Evolutionary conservation across 2,113 vertebrate species (phyloP), one percentile per base, ranked within the genome.

Genomic region (Zootoca vivipara): DNA sequence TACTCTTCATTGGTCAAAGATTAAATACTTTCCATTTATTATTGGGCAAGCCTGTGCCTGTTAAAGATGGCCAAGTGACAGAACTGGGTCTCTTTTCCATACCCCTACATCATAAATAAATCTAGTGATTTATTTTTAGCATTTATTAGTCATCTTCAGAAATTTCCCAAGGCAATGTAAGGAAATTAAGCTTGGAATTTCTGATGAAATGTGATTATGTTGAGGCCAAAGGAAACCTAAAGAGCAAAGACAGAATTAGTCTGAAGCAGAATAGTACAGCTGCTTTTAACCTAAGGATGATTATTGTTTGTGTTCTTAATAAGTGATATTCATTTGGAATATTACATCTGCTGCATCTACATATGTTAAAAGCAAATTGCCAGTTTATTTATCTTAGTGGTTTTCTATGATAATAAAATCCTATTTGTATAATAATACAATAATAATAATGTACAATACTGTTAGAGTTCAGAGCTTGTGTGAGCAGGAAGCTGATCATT

Each of bases 211-310:
- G 67, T 2, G 67, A 78, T 52, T 30, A 58, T 58, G 15, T 1
- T 33, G 46, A 58, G 30, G 26, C 56, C n/a, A 79, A 79, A 58
- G 30, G 46, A 33, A 79, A 79, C n/a, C 52, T 79, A 86, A 40
- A 62, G n/a, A 79, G 86, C 86, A 81, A 86, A 92, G 58, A 18
- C 73, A 84, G 28, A 28, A 26, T 85, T 24, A 78, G 10, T 62
- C 28, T 10, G 69, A 85, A 40, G 35, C 89, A 28, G 28, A 85
- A 86, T 22, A 30, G 2, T 87, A 58, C 38, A 88, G 10, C 52
- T 91, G 46, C 84, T 40, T 88, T n/a, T 73, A 26, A 40, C n/a
- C 9, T 56, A 42, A 4, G n/a, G 4, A 24, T 52, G 30, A 15
- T 42, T 85, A 35, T 85, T 58, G 22, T 56, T 35, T 74, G 30